Conservation (phyloP, 2,888 invertebrate species). For the Subacronicta megacephala region DNA sequence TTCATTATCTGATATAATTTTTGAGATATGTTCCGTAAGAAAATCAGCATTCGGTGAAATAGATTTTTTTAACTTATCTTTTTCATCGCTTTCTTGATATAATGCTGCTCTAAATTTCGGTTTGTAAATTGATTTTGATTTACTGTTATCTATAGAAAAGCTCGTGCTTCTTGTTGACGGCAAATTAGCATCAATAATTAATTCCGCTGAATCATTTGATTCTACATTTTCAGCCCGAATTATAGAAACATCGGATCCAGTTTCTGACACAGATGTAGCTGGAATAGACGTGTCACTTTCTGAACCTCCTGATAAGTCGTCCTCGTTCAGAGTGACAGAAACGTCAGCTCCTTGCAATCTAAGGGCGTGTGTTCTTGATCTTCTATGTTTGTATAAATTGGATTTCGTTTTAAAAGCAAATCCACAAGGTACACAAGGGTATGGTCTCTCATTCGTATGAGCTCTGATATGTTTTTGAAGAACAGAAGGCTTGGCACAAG, state of each 20-base stretch:
- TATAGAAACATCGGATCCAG: slow-evolving; percentile 82
- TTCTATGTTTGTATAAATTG: slow-evolving; percentile 97
- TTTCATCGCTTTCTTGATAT: slow-evolving; percentile 85
- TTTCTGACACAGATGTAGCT: slow-evolving; percentile 79
- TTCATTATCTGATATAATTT: slow-evolving; percentile 97
- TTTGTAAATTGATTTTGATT: slow-evolving; percentile 91
- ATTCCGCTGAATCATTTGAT: slow-evolving; percentile 78
- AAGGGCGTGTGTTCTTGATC: slow-evolving; percentile 93
- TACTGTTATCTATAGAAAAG: slow-evolving; percentile 72
- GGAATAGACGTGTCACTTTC: slow-evolving; percentile 89
- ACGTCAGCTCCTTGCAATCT: slow-evolving; percentile 91
- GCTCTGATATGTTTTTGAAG: slow-evolving; percentile 98
- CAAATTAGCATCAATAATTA: slow-evolving; percentile 70
- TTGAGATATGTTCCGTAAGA: slow-evolving; percentile 94
- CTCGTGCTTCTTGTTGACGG: slow-evolving; percentile 63
- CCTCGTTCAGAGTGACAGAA: slow-evolving; percentile 87
- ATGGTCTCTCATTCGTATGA: slow-evolving; percentile 97
- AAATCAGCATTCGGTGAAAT: slow-evolving; percentile 91
- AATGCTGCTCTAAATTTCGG: slow-evolving; percentile 93
- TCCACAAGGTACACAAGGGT: slow-evolving; percentile 96
- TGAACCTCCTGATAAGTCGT: slow-evolving; percentile 89
- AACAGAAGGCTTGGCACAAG: slow-evolving; percentile 97
- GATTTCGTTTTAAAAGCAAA: slow-evolving; percentile 98
- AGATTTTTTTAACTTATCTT: slow-evolving; percentile 81
- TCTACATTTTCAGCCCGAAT: slow-evolving; percentile 76